Evolutionary conservation across 2,113 vertebrate species (phyloP).

Genomic region (Pterocles burchelli): DNA sequence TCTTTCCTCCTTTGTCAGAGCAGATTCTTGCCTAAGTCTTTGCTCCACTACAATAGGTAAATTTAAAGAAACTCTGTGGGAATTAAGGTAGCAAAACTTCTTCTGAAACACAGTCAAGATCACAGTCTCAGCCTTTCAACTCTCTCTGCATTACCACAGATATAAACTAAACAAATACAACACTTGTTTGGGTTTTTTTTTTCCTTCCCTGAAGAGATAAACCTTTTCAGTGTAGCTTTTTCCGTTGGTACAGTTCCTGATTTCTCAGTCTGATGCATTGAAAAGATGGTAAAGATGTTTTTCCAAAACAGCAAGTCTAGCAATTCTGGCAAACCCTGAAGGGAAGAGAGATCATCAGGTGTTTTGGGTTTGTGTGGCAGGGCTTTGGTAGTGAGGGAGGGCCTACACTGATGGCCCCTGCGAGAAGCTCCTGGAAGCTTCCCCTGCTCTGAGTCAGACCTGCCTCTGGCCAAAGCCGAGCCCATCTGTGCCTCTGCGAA

Average conservation of each 20-base stretch:
- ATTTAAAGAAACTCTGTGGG: background rate
- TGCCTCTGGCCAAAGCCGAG: too few relatives aligned
- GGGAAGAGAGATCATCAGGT: background rate
- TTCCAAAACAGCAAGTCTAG: background rate
- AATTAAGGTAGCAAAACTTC: background rate
- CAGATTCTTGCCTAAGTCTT: background rate
- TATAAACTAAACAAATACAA: background rate
- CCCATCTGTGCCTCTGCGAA: too few relatives aligned
- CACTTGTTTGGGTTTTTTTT: too few relatives aligned
- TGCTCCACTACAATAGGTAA: background rate
- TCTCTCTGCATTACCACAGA: background rate
- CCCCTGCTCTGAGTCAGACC: too few relatives aligned
- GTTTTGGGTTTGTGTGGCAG: too few relatives aligned
- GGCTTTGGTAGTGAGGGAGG: too few relatives aligned
- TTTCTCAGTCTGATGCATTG: background rate
- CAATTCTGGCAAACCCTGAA: background rate
- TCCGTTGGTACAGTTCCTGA: background rate
- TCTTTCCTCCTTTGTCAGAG: background rate
- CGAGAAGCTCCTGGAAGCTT: too few relatives aligned
- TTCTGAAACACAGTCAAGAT: background rate
- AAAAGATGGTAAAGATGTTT: background rate
- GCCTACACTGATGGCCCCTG: too few relatives aligned
- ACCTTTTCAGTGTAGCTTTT: background rate
- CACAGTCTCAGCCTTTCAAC: background rate
- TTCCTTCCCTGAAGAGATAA: background rate